Conservation (phyloP, 1,140 invertebrate genomes). For the Leptonema lineaticorne region DNA sequence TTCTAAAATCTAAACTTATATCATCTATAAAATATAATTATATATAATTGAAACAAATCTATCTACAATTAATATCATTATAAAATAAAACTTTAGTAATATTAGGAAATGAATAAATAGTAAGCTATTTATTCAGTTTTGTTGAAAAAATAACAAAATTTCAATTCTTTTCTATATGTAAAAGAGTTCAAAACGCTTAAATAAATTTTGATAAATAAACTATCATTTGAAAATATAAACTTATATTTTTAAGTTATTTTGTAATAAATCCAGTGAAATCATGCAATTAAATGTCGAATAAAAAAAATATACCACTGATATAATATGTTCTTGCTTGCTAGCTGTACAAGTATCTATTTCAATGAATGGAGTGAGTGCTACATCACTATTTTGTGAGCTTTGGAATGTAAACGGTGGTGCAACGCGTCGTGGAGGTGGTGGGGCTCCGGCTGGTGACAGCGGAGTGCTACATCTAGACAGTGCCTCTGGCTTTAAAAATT, state of each 20-base stretch:
- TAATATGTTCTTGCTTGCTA: slow-evolving; percentile 82
- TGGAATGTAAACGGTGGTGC: slow-evolving; percentile 27
- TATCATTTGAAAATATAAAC: too few species aligned
- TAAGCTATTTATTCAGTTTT: too few species aligned
- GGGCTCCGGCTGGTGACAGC: slow-evolving; percentile 62
- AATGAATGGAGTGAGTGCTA: slow-evolving; percentile 70
- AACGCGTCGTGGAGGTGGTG: slow-evolving; percentile 45
- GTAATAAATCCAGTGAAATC: background rate
- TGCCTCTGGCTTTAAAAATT: slow-evolving; percentile 68
- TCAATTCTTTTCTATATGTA: too few species aligned
- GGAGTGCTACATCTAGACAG: slow-evolving; percentile 80
- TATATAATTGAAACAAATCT: too few species aligned
- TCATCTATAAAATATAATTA: too few species aligned
- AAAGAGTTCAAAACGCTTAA: too few species aligned
- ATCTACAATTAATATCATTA: too few species aligned
- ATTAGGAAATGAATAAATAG: too few species aligned
- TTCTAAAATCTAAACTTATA: too few species aligned
- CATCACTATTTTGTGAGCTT: slow-evolving; percentile 47
- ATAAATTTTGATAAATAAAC: too few species aligned
- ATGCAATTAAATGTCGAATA: slow-evolving; percentile 8
- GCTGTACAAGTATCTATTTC: slow-evolving; percentile 84
- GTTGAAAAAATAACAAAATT: too few species aligned
- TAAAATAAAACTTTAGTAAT: too few species aligned
- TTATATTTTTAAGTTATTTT: background rate
- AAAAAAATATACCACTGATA: slow-evolving; percentile 66